Conservation (phyloP, 2,797 vertebrate genomes). For the Aselliscus stoliczkanus region DNA sequence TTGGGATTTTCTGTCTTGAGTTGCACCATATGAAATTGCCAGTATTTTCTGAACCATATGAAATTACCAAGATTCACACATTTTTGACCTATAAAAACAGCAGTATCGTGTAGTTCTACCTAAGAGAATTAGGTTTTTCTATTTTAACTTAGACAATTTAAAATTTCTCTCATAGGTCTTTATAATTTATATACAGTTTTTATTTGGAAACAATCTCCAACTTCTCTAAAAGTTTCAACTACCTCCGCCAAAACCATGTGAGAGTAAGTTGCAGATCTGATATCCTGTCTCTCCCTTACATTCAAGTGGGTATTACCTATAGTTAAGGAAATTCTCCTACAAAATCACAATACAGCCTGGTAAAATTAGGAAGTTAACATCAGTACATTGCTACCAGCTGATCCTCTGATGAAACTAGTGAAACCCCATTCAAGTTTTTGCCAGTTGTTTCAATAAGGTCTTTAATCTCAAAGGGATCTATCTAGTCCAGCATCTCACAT, state of each 20-base stretch:
- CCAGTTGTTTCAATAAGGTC: background rate
- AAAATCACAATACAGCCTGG: background rate
- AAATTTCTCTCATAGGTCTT: background rate
- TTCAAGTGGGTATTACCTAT: background rate
- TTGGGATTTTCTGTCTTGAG: background rate
- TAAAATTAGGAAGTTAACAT: background rate
- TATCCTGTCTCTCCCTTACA: background rate
- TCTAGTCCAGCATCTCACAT: background rate
- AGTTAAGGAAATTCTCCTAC: background rate
- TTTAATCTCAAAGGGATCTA: background rate
- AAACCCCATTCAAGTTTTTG: background rate
- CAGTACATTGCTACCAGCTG: background rate
- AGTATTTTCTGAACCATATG: too few relatives aligned
- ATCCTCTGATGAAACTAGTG: background rate
- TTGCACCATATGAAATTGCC: background rate
- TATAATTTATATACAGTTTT: background rate
- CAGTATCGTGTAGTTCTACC: background rate
- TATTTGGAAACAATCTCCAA: constrained; percentile 17
- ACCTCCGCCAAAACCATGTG: background rate
- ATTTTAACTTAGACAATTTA: background rate
- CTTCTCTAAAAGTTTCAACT: background rate
- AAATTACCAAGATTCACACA: background rate
- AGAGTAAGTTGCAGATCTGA: background rate
- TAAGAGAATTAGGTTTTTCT: background rate
- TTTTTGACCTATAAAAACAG: background rate